Percentiles rank a stretch among this genome's conserved stretches.
phyloP scores from a whole-genome alignment of 2,113 vertebrate species.

The Cheilinus undulatus region DNA sequence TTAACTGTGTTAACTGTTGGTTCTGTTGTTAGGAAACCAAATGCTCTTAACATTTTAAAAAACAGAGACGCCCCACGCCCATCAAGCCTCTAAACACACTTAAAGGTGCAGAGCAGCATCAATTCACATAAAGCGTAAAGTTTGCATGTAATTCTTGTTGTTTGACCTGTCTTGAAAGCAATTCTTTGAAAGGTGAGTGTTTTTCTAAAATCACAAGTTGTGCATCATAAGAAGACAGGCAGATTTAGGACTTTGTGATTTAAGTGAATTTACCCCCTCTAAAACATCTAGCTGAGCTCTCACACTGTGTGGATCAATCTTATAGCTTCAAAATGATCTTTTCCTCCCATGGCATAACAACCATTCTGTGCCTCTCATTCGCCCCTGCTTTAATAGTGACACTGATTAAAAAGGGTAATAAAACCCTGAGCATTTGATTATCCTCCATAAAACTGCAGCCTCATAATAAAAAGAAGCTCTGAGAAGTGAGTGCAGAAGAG shows the following conservation, averaged over 20 bases:
- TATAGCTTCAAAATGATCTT: constrained; percentile 31
- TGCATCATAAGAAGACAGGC: not conserved
- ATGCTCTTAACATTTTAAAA: not conserved
- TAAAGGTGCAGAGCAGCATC: not conserved
- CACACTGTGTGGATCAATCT: constrained; percentile 35
- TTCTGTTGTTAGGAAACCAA: not conserved
- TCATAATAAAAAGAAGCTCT: not conserved
- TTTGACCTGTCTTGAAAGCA: not conserved
- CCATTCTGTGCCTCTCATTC: constrained; percentile 20
- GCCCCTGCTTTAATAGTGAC: constrained; percentile 43
- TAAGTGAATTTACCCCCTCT: not conserved
- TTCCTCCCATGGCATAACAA: constrained; percentile 13
- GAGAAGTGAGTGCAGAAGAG: not conserved
- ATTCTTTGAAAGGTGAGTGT: not conserved
- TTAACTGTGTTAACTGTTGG: not conserved
- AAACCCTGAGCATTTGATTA: constrained; percentile 9
- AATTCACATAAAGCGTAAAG: not conserved
- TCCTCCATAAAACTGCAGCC: constrained; percentile 5
- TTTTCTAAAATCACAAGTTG: not conserved
- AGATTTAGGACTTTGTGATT: not conserved
- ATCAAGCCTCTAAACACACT: constrained; percentile 16
- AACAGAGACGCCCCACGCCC: constrained; percentile 13
- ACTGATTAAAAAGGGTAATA: constrained; percentile 50
- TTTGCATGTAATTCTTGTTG: not conserved
- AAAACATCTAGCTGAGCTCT: constrained; percentile 6